Evolutionary conservation across 1,140 invertebrate species (phyloP), one percentile per base, ranked within the genome.

Genomic region (Meteorus sp.): DNA sequence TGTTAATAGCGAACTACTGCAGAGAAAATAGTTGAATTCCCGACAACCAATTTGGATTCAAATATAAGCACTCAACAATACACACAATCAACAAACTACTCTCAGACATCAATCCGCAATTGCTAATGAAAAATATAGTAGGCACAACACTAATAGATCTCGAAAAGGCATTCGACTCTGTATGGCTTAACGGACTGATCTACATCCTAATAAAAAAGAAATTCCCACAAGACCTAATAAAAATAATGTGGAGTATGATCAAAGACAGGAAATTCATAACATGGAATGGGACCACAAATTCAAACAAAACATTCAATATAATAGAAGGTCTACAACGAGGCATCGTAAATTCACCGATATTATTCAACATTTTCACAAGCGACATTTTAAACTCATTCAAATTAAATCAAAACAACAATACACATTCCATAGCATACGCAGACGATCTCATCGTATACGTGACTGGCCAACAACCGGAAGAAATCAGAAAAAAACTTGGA

Each of bases 341-440:
- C 3, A 61, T 45, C 1, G 54, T 57, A 1, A 52, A 56, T 15
- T 61, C 45, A 6, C 45, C 60, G 7, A 52, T 51, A 41, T 23
- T 61, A 9, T 61, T 61, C 13, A 61, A 61, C 19, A 50, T 61
- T 15, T 61, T 37, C 35, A 51, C 31, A 7, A 37, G 54, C 13
- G 60, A 57, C 9, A 37, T 61, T 15, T 20, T 61, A 0, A 25
- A 25, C 1, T 17, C 52, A 2, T 57, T 43, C 35, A n/a, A 13
- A 31, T 7, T 57, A 0, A 61, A 52, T 17, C 6, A 17, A 5
- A 47, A 56, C 9, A 17, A 19, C 9, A 17, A 43, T 20, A 51
- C 33, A n/a, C 29, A 41, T 7, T 31, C 54, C 11, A 48, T 57
- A 0, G 60, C 60, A 8, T 56, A 56, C 19, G 60, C 60, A 15